Percentiles rank a stretch among this genome's conserved stretches.
Conservation (phyloP, 2,797 vertebrate species). For the Galagoides demidoff region DNA sequence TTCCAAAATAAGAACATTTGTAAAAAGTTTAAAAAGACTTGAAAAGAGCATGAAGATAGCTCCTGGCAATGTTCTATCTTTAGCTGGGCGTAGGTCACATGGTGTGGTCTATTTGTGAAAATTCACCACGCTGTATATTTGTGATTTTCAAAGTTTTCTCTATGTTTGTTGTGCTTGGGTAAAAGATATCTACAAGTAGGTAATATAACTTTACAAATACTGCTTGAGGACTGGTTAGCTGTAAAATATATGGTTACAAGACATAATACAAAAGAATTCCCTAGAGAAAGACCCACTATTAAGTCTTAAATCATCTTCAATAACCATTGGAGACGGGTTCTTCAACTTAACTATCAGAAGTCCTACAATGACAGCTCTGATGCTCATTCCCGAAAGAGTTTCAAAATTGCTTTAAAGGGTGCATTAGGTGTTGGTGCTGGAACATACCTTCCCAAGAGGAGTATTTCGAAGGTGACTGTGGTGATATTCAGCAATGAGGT, state of each 20-base stretch:
- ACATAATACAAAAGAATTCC: neutral
- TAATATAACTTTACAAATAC: constrained; percentile 15
- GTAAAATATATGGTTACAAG: constrained; percentile 42
- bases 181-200: neutral
- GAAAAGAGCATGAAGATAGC: neutral
- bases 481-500: too few relatives aligned
- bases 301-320: constrained; percentile 35
- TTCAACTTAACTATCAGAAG: too few relatives aligned
- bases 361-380: too few relatives aligned
- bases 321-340: neutral
- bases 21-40: neutral
- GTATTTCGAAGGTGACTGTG: too few relatives aligned
- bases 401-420: too few relatives aligned
- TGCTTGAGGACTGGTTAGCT: constrained; percentile 18
- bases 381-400: too few relatives aligned
- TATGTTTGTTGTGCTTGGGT: neutral
- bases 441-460: too few relatives aligned
- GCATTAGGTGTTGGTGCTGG: too few relatives aligned
- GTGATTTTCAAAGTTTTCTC: neutral
- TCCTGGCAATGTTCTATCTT: neutral
- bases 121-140: neutral
- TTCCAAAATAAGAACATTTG: neutral
- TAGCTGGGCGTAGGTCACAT: neutral
- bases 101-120: neutral
- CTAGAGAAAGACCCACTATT: neutral